Conservation (phyloP, 2,797 vertebrate genomes). For the Meriones psammophilus region DNA sequence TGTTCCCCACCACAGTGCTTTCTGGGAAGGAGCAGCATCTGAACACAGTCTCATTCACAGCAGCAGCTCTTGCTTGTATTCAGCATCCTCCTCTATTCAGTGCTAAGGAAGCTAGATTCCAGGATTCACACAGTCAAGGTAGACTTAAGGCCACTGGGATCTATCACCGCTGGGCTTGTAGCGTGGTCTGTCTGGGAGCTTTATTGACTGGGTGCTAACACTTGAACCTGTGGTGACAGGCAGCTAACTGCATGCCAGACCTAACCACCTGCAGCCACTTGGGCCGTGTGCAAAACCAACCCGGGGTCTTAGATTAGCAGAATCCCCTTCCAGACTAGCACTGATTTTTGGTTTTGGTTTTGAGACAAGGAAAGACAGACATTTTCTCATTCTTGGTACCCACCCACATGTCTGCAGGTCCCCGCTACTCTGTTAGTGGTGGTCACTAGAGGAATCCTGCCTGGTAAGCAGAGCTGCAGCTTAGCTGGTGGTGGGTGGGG, state of each 20-base stretch:
- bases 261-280: neutral
- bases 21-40: neutral
- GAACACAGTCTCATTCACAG: too few relatives aligned
- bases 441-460: neutral
- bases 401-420: neutral
- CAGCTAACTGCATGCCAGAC: neutral
- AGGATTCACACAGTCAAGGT: fast-evolving
- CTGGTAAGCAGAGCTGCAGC: too few relatives aligned
- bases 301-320: neutral
- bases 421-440: neutral
- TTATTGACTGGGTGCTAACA: neutral
- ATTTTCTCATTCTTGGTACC: neutral
- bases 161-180: fast-evolving
- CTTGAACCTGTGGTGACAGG: neutral
- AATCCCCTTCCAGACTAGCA: neutral
- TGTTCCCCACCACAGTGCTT: neutral
- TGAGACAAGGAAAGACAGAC: neutral
- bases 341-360: neutral
- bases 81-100: neutral
- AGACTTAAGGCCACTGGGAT: neutral
- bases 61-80: neutral
- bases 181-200: too few relatives aligned
- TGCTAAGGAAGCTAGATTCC: neutral
- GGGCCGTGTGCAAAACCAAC: neutral
- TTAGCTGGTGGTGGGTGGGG: neutral